Percentiles rank a stretch among this genome's conserved stretches.
Conservation (phyloP, 1,140 invertebrate species). For the Pogonognathellus flavescens region DNA sequence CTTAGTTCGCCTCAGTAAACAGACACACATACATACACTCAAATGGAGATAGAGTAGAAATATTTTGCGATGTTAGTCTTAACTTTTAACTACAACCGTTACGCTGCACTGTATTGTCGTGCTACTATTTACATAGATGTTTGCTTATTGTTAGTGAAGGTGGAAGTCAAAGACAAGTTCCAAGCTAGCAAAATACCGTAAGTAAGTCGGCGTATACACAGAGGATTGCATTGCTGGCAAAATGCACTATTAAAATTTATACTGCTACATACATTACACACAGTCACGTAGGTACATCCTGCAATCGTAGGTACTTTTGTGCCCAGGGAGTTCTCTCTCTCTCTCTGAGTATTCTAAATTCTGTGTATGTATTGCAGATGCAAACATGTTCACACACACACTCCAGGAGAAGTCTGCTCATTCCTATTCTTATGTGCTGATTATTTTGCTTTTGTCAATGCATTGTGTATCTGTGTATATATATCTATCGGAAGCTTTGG, state of each 20-base stretch:
- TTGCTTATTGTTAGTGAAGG: constrained; percentile 41
- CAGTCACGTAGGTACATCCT: background rate
- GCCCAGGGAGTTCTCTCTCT: background rate
- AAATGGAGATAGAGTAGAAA: constrained; percentile 7
- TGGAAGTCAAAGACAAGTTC: background rate
- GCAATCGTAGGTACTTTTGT: background rate
- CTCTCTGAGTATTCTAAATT: no score
- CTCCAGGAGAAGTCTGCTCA: background rate
- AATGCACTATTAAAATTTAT: background rate
- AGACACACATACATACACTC: constrained; percentile 14
- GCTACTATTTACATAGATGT: constrained; percentile 8
- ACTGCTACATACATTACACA: background rate
- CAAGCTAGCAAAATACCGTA: background rate
- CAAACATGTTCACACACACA: constrained; percentile 26
- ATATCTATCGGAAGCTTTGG: background rate
- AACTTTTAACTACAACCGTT: background rate
- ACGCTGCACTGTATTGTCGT: background rate
- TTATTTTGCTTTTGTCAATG: constrained; percentile 6
- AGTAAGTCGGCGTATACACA: background rate
- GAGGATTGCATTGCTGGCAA: constrained; percentile 1
- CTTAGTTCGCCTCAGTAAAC: constrained; percentile 20
- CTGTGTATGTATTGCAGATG: background rate
- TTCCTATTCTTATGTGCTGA: background rate
- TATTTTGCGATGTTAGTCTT: constrained; percentile 31
- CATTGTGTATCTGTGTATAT: background rate